Evolutionary conservation across 37 sponge, comb jelly and placozoan species (phyloP).

Genomic region (Cliona cf. orientalis): DNA sequence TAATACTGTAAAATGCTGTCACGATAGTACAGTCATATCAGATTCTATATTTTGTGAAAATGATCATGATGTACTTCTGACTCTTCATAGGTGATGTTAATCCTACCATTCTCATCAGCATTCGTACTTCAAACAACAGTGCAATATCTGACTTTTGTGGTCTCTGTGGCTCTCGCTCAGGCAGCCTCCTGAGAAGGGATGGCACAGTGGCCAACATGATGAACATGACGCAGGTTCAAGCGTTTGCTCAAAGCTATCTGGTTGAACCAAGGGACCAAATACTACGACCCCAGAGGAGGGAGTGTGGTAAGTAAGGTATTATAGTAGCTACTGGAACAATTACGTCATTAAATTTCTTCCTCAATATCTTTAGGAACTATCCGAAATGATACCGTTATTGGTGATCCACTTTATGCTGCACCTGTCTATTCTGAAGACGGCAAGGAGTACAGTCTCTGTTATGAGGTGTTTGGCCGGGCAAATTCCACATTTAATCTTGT

Average conservation of each 20-base stretch:
- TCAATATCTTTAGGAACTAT: constrained; percentile 8
- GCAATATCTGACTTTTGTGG: constrained; percentile 29
- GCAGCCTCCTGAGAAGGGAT: constrained; percentile 13
- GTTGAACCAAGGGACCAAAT: constrained; percentile 25
- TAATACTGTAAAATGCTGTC: too few species aligned
- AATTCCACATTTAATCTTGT: constrained; percentile 35
- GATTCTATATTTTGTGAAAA: too few species aligned
- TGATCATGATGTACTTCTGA: too few species aligned
- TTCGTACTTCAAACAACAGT: background rate
- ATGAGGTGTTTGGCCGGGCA: constrained; percentile 41
- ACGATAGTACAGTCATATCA: too few species aligned
- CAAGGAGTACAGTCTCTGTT: constrained; percentile 36
- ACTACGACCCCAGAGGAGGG: constrained; percentile 37
- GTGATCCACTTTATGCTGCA: constrained; percentile 51
- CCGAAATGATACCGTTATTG: constrained; percentile 46
- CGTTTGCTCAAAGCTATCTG: constrained; percentile 44
- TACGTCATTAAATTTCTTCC: too few species aligned
- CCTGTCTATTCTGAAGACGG: constrained; percentile 20
- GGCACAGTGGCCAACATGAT: constrained; percentile 18
- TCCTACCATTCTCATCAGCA: too few species aligned
- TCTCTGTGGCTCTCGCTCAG: constrained; percentile 38
- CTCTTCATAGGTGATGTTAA: too few species aligned
- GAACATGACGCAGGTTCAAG: constrained; percentile 2
- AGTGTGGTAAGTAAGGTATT: constrained; percentile 74
- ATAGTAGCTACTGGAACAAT: too few species aligned